A percentile compares a stretch with the other conserved stretches of the same genome.
Conservation (phyloP, 2,797 vertebrate genomes). For the Pseudomugil tenellus region DNA sequence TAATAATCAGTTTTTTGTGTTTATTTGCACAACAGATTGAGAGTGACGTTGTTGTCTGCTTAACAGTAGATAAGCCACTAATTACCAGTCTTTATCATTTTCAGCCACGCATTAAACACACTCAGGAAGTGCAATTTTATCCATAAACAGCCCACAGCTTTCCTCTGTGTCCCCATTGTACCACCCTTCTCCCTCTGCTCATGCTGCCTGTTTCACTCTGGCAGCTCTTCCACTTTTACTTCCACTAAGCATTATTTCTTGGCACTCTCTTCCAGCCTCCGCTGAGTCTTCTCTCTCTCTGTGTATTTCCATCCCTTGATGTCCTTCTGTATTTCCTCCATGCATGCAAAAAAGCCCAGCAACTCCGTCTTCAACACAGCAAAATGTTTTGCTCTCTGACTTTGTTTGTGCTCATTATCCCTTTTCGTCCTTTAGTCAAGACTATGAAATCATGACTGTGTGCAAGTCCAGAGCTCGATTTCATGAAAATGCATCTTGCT, state of each 20-base stretch:
- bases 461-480: constrained; percentile 25
- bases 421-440: constrained; percentile 23
- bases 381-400: constrained; percentile 32
- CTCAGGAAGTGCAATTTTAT: constrained; percentile 37
- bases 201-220: constrained; percentile 42
- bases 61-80: constrained; percentile 60
- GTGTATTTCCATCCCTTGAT: constrained; percentile 27
- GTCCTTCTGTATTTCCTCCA: constrained; percentile 39
- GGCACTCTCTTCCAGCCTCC: constrained; percentile 37
- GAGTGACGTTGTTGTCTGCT: constrained; percentile 45
- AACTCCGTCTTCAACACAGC: constrained; percentile 24
- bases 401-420: constrained; percentile 47
- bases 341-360: constrained; percentile 45
- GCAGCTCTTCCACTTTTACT: constrained; percentile 36
- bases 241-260: constrained; percentile 39
- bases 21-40: constrained; percentile 38
- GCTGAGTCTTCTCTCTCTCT: constrained; percentile 38
- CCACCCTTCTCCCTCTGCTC: constrained; percentile 36
- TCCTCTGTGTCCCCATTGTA: constrained; percentile 41
- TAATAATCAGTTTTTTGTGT: constrained; percentile 29
- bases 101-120: constrained; percentile 48
- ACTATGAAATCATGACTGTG: constrained; percentile 33
- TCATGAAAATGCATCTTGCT: constrained; percentile 46
- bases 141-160: constrained; percentile 55
- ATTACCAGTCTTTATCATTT: constrained; percentile 66